A percentile compares a stretch with the other conserved stretches of the same genome.
phyloP scores from a whole-genome alignment of 2,888 invertebrate species.

The Pocota personata region DNA sequence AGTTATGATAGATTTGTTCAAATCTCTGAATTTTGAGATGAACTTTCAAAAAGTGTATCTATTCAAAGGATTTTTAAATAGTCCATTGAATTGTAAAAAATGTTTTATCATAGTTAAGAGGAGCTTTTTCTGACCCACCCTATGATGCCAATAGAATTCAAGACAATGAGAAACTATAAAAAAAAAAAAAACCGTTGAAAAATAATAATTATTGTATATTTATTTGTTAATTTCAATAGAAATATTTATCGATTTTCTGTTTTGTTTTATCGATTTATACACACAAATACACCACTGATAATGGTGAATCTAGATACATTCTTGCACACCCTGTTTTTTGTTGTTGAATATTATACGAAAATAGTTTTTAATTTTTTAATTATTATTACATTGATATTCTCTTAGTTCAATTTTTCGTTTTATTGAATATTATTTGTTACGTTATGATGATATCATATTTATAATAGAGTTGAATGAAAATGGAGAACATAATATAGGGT shows the following conservation, averaged over 20 bases:
- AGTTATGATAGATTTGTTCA: too few relatives aligned
- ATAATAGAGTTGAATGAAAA: background rate
- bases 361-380: constrained; percentile 11
- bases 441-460: background rate
- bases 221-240: constrained; percentile 37
- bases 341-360: constrained; percentile 19
- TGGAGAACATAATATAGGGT: background rate
- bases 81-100: too few relatives aligned
- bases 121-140: background rate
- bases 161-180: background rate
- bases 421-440: constrained; percentile 30
- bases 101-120: background rate
- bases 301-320: constrained; percentile 3
- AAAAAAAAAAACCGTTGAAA: constrained; percentile 28
- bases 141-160: background rate
- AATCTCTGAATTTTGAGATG: too few relatives aligned
- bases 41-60: too few relatives aligned
- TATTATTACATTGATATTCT: background rate
- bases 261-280: background rate
- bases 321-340: constrained; percentile 35
- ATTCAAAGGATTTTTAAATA: too few relatives aligned
- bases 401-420: constrained; percentile 40
- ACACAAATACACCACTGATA: background rate
- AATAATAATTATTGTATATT: constrained; percentile 44
- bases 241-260: background rate